Conservation (phyloP, 2,797 vertebrate species). For the Apogon hyalosoma region DNA sequence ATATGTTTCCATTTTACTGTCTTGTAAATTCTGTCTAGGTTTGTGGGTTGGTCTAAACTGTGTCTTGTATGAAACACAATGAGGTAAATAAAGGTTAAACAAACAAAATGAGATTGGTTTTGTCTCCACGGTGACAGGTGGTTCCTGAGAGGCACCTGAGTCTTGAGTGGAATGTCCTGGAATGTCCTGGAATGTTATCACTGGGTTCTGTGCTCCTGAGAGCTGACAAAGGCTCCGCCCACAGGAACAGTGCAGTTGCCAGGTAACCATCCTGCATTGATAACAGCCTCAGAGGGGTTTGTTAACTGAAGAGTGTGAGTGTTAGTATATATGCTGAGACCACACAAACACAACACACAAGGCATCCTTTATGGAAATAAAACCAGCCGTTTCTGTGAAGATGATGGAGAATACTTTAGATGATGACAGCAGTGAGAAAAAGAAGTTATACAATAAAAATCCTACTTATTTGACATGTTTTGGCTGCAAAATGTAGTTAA, state of each 20-base stretch:
- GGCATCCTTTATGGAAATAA: background rate
- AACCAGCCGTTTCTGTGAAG: background rate
- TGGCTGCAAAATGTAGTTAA: too few species aligned
- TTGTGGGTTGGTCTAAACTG: too few species aligned
- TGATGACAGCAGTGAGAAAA: too few species aligned
- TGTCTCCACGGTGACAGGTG: too few species aligned
- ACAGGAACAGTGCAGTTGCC: slow-evolving; percentile 59
- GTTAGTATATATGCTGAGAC: slow-evolving; percentile 24
- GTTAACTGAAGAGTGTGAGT: slow-evolving; percentile 28
- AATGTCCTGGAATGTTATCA: slow-evolving; percentile 68
- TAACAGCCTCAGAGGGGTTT: slow-evolving; percentile 36
- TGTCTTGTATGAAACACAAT: too few species aligned
- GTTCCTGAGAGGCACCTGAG: slow-evolving; percentile 35
- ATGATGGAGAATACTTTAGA: too few species aligned
- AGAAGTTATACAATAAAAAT: too few species aligned
- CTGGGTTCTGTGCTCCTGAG: slow-evolving; percentile 30
- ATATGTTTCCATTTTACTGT: too few species aligned
- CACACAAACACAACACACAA: slow-evolving; percentile 1
- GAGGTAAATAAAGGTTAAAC: background rate
- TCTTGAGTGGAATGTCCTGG: slow-evolving; percentile 51
- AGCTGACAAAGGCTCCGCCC: slow-evolving; percentile 34
- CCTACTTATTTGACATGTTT: too few species aligned
- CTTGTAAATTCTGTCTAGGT: too few species aligned
- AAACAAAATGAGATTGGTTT: background rate
- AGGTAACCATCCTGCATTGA: slow-evolving; percentile 57